phyloP scores from a whole-genome alignment of 2,113 vertebrate species.

The Vanacampus margaritifer region DNA sequence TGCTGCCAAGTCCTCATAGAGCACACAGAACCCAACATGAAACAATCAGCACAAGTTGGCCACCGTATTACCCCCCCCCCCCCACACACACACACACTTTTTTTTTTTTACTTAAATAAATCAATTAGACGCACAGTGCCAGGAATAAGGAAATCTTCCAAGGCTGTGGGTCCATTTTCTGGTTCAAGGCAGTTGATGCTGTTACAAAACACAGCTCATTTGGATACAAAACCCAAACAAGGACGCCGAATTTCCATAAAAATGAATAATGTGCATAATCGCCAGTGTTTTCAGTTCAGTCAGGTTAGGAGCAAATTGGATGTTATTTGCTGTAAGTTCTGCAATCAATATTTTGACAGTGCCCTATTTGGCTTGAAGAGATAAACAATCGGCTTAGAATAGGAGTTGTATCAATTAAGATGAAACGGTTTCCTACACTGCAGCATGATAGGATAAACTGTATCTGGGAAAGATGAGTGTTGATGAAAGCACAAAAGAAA shows the following conservation, averaged over 20 bases:
- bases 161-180: slow-evolving; percentile 55
- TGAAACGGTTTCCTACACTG: not conserved
- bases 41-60: slow-evolving; percentile 61
- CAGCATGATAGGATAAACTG: not conserved
- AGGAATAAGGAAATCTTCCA: slow-evolving; percentile 53
- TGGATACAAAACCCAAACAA: slow-evolving; percentile 43
- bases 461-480: not conserved
- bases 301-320: slow-evolving; percentile 8
- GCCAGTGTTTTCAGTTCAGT: slow-evolving; percentile 14
- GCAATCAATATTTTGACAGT: slow-evolving; percentile 3
- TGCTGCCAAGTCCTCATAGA: slow-evolving; percentile 61
- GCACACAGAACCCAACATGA: slow-evolving; percentile 54
- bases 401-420: no score
- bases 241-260: slow-evolving; percentile 36
- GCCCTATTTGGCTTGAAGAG: not conserved
- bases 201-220: slow-evolving; percentile 44
- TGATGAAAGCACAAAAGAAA: not conserved
- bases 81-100: no score
- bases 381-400: not conserved
- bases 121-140: slow-evolving; percentile 58
- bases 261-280: slow-evolving; percentile 26
- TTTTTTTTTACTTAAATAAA: slow-evolving; percentile 43
- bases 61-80: slow-evolving; percentile 31
- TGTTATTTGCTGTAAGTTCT: slow-evolving; percentile 9
- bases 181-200: slow-evolving; percentile 47